These are phyloP conservation scores for Trichacis sp. DNA, from an alignment of 2,888 invertebrate genomes.

Conservation along the genomic window DNA sequence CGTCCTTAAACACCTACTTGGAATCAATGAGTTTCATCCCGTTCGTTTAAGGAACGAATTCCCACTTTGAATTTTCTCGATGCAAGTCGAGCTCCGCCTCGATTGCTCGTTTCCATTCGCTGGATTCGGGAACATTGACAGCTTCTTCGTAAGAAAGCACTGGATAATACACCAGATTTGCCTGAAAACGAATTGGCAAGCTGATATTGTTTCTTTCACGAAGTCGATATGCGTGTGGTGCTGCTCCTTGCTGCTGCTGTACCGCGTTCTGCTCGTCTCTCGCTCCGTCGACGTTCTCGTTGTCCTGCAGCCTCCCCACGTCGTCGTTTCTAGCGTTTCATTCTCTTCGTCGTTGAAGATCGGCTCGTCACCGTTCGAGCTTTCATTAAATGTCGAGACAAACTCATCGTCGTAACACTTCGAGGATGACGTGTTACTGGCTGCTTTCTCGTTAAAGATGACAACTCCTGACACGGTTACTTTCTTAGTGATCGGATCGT, in stretches of 20 bases:
- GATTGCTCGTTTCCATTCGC: conserved; percentile 27
- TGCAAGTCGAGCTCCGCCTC: conserved; percentile 27
- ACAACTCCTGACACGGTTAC: conserved; percentile 30
- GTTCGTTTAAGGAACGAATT: conserved; percentile 14
- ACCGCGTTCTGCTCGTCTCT: too few relatives aligned
- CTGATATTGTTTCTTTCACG: too few relatives aligned
- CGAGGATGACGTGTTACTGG: too few relatives aligned
- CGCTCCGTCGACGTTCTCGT: too few relatives aligned
- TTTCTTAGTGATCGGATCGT: conserved; percentile 22
- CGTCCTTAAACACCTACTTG: conserved; percentile 42
- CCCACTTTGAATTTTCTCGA: conserved; percentile 31
- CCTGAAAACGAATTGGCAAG: background rate
- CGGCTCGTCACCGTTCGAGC: too few relatives aligned
- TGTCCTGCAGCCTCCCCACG: too few relatives aligned
- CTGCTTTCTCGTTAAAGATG: conserved; percentile 30
- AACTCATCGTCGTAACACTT: background rate
- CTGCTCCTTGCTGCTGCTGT: too few relatives aligned
- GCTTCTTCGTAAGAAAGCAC: conserved; percentile 30
- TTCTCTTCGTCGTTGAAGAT: too few relatives aligned
- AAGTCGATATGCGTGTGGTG: too few relatives aligned
- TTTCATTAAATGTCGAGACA: too few relatives aligned
- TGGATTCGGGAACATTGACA: conserved; percentile 7
- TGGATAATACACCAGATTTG: background rate
- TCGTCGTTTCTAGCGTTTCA: too few relatives aligned
- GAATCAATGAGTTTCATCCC: conserved; percentile 27